Evolutionary conservation across 2,113 vertebrate genomes (phyloP), one percentile per base, ranked within the genome.

Genomic region (Oncorhynchus mykiss): DNA sequence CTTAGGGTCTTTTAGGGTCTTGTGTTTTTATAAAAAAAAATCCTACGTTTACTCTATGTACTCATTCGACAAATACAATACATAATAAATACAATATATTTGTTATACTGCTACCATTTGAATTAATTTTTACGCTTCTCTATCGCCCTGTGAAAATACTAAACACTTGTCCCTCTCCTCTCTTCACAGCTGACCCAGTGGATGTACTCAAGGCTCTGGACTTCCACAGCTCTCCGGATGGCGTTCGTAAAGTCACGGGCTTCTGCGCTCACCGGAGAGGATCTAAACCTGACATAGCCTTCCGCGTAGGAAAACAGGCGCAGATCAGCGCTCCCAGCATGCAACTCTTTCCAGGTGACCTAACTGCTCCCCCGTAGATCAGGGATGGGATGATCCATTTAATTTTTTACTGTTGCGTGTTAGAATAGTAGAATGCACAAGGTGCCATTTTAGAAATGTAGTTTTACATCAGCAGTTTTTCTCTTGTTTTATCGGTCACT

Each of bases 121-220:
- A 57, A 57, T 4, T 0, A 4, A 57, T 2, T 0, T 39, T 39
- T 12, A 57, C 12, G 1, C 18, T 57, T 57, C 31, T 34, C 31
- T 34, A 6, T 34, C 31, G 31, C 31, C 18, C 51, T 57, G 13
- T 39, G 39, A 9, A 9, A 45, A 14, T 54, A 18, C 14, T 18
- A 54, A 18, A 16, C 13, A 54, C 51, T 18, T 18, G n/a, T 80
- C 22, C 72, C 73, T 16, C 5, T 82, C 20, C 68, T 86, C 39
- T 72, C 27, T 88, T 92, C 85, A 80, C 93, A 99, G 98, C 95
- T 88, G 95, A 96, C 85, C 95, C 95, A 0, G 92, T 98, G 84
- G 97, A 99, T 89, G 95, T 99, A 82, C 92, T 99, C 82, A 98
- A 97, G 95, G 94, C 91, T 83, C 91, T 99, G 92, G 96, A 97